These are phyloP conservation scores for Parambassis ranga DNA, from an alignment of 2,797 vertebrate species.

Conservation along the genomic window DNA sequence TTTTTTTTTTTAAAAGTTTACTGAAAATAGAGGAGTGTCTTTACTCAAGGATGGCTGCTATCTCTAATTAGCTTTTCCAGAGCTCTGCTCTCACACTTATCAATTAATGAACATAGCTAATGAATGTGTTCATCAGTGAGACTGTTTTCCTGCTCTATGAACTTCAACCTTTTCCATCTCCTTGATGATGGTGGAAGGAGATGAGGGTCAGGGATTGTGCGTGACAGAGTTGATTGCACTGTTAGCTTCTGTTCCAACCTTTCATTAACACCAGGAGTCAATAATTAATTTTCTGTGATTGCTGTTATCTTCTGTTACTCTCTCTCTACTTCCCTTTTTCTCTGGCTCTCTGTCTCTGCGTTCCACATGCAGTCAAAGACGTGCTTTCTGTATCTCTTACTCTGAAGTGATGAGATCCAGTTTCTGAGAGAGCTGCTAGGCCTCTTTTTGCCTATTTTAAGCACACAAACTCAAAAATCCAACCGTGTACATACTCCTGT, in stretches of 20 bases:
- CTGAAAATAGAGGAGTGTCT: conserved; percentile 32
- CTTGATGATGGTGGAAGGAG: conserved; percentile 37
- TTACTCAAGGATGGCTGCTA: conserved; percentile 22
- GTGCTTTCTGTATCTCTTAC: conserved; percentile 26
- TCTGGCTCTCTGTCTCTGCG: conserved; percentile 2
- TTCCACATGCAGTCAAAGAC: not conserved
- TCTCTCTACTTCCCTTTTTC: not conserved
- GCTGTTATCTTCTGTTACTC: conserved; percentile 64
- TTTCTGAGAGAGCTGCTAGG: conserved; percentile 24
- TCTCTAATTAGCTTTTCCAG: conserved; percentile 70
- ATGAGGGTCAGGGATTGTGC: conserved; percentile 48
- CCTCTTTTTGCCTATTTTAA: conserved; percentile 46
- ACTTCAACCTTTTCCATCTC: conserved; percentile 69
- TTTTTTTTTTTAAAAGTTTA: conserved; percentile 27
- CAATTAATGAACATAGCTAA: conserved; percentile 72
- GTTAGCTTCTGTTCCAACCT: conserved; percentile 70
- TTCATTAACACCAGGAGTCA: conserved; percentile 74
- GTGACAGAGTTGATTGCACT: conserved; percentile 68
- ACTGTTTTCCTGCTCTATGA: conserved; percentile 60
- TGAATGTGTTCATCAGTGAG: conserved; percentile 65
- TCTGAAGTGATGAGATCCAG: conserved; percentile 43
- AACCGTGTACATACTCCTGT: not conserved
- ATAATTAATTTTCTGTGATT: conserved; percentile 75
- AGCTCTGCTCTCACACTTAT: conserved; percentile 56
- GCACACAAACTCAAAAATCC: conserved; percentile 7